A percentile compares a stretch with the other conserved stretches of the same genome.
Evolutionary conservation across 2,888 invertebrate genomes (phyloP).

Genomic region (Drosophila neonasuta): DNA sequence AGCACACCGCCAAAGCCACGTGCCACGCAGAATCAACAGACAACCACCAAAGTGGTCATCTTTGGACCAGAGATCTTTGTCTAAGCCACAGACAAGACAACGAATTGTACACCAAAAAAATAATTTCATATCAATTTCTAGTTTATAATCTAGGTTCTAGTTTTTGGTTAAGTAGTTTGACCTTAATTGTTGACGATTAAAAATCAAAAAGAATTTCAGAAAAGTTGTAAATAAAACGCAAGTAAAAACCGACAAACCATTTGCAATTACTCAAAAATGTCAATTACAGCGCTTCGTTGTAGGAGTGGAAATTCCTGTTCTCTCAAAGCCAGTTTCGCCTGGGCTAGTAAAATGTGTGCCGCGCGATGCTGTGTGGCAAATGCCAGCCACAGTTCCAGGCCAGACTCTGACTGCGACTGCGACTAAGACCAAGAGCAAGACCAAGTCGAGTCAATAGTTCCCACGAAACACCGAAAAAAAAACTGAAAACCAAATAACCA

Average conservation of each 20-base stretch:
- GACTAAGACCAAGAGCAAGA: constrained; percentile 1
- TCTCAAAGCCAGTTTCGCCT: constrained; percentile 71
- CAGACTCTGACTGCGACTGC: not conserved
- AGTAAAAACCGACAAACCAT: constrained; percentile 7
- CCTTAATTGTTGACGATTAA: constrained; percentile 76
- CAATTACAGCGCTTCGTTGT: constrained; percentile 63
- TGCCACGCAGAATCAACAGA: not conserved
- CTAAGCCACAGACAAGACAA: constrained; percentile 17
- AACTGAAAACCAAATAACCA: constrained; percentile 7
- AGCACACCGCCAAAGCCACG: constrained; percentile 62
- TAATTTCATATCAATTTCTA: not conserved
- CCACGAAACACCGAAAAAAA: constrained; percentile 49
- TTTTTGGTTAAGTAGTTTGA: constrained; percentile 18
- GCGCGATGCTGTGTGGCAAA: constrained; percentile 45
- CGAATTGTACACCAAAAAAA: not conserved
- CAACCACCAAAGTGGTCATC: constrained; percentile 36
- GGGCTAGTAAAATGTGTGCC: constrained; percentile 63
- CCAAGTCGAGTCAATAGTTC: constrained; percentile 59
- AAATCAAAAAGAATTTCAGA: constrained; percentile 62
- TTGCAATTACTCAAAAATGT: constrained; percentile 53
- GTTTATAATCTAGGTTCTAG: constrained; percentile 3
- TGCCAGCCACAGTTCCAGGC: constrained; percentile 51
- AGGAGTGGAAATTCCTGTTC: constrained; percentile 82
- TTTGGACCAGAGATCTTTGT: constrained; percentile 65
- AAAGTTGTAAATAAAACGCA: constrained; percentile 21